phyloP scores from a whole-genome alignment of 1,140 invertebrate species.

The Drosophila parvula region DNA sequence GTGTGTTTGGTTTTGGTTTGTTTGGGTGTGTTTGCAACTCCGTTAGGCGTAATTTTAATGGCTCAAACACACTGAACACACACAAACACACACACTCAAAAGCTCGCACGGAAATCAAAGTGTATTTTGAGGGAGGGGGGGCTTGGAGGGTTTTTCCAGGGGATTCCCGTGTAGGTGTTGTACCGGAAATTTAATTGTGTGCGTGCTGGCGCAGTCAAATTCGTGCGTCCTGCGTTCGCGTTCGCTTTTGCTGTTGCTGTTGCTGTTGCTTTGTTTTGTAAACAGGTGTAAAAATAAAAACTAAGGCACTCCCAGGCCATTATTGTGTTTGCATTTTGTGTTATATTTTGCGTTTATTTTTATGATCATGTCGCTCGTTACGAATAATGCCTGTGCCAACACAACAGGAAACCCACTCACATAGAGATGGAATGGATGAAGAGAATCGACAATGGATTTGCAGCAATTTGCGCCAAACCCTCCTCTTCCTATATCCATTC shows the following conservation, averaged over 20 bases:
- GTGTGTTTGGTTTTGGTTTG: slow-evolving; percentile 44
- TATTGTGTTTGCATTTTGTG: slow-evolving; percentile 70
- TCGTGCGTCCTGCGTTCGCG: slow-evolving; percentile 35
- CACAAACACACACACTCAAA: slow-evolving; percentile 23
- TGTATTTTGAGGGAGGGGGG: slow-evolving; percentile 47
- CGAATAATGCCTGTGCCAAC: slow-evolving; percentile 73
- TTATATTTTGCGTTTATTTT: slow-evolving; percentile 82
- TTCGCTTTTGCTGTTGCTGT: no score
- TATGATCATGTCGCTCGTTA: slow-evolving; percentile 82
- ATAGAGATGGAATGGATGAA: slow-evolving; percentile 9
- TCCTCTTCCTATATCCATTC: slow-evolving; percentile 22
- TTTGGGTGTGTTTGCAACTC: slow-evolving; percentile 53
- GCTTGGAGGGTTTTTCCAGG: slow-evolving; percentile 11
- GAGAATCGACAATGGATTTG: slow-evolving; percentile 63
- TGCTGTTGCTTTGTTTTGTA: slow-evolving; percentile 62
- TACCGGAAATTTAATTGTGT: slow-evolving; percentile 82
- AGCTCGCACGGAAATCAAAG: slow-evolving; percentile 68
- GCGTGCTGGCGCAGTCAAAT: slow-evolving; percentile 77
- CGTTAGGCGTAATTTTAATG: slow-evolving; percentile 82
- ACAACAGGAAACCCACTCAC: slow-evolving; percentile 32
- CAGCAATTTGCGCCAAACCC: slow-evolving; percentile 68
- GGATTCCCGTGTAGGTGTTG: slow-evolving; percentile 56
- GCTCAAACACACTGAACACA: slow-evolving; percentile 67
- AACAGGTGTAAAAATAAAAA: slow-evolving; percentile 83
- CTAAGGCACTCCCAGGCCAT: slow-evolving; percentile 71